phyloP scores from a whole-genome alignment of 2,888 invertebrate species.

The Lymantria monacha region DNA sequence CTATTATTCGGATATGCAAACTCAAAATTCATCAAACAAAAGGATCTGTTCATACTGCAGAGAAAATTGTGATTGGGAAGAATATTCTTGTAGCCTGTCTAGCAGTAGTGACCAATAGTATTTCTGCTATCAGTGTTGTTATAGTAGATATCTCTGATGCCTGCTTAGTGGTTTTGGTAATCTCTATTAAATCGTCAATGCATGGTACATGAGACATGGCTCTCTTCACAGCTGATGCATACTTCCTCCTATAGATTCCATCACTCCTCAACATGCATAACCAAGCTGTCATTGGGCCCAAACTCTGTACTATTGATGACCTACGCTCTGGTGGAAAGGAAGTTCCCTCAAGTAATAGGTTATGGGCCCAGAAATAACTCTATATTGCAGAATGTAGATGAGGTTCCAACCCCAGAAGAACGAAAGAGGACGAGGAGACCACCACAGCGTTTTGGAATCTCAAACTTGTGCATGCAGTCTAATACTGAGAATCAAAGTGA shows the following conservation, averaged over 20 bases:
- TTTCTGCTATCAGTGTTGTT: slow-evolving; percentile 26
- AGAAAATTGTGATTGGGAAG: slow-evolving; percentile 18
- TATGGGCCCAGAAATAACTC: too few relatives aligned
- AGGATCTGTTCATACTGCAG: slow-evolving; percentile 1
- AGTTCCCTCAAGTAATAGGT: too few relatives aligned
- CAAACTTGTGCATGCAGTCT: too few relatives aligned
- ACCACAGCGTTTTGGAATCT: too few relatives aligned
- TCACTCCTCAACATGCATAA: slow-evolving; percentile 18
- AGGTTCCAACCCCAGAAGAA: too few relatives aligned
- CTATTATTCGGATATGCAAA: background rate
- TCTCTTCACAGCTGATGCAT: slow-evolving; percentile 29
- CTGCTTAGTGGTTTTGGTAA: slow-evolving; percentile 19
- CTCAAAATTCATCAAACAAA: background rate
- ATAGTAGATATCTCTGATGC: slow-evolving; percentile 18
- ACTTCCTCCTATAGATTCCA: slow-evolving; percentile 25
- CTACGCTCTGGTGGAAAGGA: too few relatives aligned
- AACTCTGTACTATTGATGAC: too few relatives aligned
- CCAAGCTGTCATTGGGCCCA: slow-evolving; percentile 34
- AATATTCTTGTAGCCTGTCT: slow-evolving; percentile 33
- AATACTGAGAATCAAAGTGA: too few relatives aligned
- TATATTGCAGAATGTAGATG: too few relatives aligned
- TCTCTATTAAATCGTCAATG: slow-evolving; percentile 31
- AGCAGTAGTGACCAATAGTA: slow-evolving; percentile 24
- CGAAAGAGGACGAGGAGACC: too few relatives aligned
- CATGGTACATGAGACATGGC: slow-evolving; percentile 29